These are phyloP conservation scores for Cydia amplana DNA, from an alignment of 1,140 invertebrate genomes.

Conservation along the genomic window DNA sequence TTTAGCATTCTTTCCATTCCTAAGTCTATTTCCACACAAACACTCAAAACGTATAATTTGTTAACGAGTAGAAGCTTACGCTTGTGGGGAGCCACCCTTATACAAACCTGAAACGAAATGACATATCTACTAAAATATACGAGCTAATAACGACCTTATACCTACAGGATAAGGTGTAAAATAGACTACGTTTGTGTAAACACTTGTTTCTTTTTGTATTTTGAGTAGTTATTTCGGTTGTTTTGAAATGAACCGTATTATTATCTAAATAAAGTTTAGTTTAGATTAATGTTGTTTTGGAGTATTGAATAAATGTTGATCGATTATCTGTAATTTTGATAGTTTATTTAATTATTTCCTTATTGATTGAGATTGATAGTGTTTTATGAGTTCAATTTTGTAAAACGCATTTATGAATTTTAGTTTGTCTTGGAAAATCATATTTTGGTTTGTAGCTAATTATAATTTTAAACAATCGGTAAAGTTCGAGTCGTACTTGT, in stretches of 20 bases:
- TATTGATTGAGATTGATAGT: conserved; percentile 8
- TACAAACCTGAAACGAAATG: neutral
- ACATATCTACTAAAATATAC: neutral
- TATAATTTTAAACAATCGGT: too few species aligned
- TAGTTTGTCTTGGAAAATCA: too few species aligned
- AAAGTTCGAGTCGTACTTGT: too few species aligned
- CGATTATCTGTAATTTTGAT: conserved; percentile 19
- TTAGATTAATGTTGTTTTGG: neutral
- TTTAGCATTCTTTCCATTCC: neutral
- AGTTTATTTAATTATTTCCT: neutral
- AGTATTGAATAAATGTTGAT: neutral
- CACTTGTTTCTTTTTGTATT: neutral
- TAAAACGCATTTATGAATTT: neutral
- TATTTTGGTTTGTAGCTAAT: too few species aligned
- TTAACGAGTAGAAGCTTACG: conserved; percentile 6
- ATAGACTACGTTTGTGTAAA: neutral
- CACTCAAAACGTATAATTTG: conserved; percentile 33
- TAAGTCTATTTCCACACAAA: conserved; percentile 6
- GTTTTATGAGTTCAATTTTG: neutral
- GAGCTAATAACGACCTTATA: neutral
- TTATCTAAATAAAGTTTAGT: neutral
- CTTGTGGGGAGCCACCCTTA: conserved; percentile 24
- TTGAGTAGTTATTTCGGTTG: neutral
- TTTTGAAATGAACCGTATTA: neutral
- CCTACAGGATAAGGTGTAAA: neutral